Conservation (phyloP, 92 coral and sea anemone species). For the Bergia sp. region DNA sequence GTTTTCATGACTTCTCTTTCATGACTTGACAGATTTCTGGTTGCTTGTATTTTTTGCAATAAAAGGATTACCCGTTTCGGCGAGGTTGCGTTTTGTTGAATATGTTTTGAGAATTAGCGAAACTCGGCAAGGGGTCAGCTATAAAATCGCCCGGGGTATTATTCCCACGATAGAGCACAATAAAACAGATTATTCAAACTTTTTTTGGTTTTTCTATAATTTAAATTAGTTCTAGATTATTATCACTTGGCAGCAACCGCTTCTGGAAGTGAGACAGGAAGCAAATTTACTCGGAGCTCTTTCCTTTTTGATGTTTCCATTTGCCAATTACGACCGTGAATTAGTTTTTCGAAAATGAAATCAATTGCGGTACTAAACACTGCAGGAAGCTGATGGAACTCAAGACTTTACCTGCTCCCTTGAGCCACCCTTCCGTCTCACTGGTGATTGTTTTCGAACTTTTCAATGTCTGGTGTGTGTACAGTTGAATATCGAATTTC, state of each 20-base stretch:
- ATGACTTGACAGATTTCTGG: constrained; percentile 26
- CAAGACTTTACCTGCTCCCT: constrained; percentile 5
- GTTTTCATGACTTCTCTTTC: constrained; percentile 28
- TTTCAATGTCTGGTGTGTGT: not conserved
- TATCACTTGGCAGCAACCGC: not conserved
- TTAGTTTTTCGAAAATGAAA: not conserved
- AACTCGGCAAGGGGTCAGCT: constrained; percentile 23
- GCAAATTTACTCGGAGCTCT: not conserved
- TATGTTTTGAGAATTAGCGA: constrained; percentile 31
- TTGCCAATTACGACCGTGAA: not conserved
- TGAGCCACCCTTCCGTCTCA: not conserved
- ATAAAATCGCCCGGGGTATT: constrained; percentile 36
- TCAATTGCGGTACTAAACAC: not conserved
- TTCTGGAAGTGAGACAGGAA: not conserved
- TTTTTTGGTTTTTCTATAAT: not conserved
- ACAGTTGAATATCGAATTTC: not conserved
- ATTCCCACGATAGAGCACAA: constrained; percentile 49
- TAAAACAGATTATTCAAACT: not conserved
- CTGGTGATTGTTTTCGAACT: not conserved
- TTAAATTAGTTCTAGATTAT: not conserved
- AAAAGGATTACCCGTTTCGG: constrained; percentile 31
- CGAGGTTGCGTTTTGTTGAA: constrained; percentile 25
- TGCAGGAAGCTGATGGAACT: not conserved
- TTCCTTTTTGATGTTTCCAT: not conserved
- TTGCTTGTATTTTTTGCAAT: not conserved